A percentile compares a stretch with the other conserved stretches of the same genome.
Evolutionary conservation across 1,140 invertebrate genomes (phyloP).

Genomic region (Leptoteleia sp.): DNA sequence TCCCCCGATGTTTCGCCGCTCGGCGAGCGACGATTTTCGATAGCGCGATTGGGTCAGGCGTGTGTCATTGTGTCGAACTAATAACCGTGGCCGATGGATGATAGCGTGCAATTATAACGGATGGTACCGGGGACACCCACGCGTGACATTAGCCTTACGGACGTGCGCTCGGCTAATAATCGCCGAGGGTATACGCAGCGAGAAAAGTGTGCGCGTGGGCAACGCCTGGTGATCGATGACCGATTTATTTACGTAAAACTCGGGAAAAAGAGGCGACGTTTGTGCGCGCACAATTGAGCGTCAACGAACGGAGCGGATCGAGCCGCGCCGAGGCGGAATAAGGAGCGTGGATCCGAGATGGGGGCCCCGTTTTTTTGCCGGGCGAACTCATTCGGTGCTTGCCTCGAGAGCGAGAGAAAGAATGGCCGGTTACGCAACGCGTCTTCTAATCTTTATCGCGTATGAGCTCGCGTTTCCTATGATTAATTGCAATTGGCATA

Average conservation of each 20-base stretch:
- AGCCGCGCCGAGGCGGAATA: too few relatives aligned
- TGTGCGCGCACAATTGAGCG: conserved; percentile 4
- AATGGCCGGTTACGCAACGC: too few relatives aligned
- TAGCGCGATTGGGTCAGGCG: conserved; percentile 47
- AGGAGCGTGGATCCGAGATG: too few relatives aligned
- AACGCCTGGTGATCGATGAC: conserved; percentile 61
- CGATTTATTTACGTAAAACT: conserved; percentile 61
- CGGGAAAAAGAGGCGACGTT: conserved; percentile 36
- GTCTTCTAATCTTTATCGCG: too few relatives aligned
- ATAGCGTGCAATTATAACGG: conserved; percentile 68
- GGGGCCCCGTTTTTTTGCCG: too few relatives aligned
- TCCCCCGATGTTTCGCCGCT: background rate
- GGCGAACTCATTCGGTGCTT: too few relatives aligned
- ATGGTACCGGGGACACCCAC: conserved; percentile 64
- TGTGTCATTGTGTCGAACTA: conserved; percentile 62
- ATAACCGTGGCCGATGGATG: conserved; percentile 71
- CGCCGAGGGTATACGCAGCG: conserved; percentile 29
- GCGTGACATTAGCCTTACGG: conserved; percentile 65
- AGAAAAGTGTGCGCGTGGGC: conserved; percentile 48
- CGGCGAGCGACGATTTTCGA: conserved; percentile 38
- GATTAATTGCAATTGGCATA: too few relatives aligned
- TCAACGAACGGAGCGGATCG: too few relatives aligned
- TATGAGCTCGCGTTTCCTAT: too few relatives aligned
- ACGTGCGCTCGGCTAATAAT: conserved; percentile 40
- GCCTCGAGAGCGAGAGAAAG: too few relatives aligned